Evolutionary conservation across 2,888 invertebrate genomes (phyloP).

Genomic region (Torymus auratus): DNA sequence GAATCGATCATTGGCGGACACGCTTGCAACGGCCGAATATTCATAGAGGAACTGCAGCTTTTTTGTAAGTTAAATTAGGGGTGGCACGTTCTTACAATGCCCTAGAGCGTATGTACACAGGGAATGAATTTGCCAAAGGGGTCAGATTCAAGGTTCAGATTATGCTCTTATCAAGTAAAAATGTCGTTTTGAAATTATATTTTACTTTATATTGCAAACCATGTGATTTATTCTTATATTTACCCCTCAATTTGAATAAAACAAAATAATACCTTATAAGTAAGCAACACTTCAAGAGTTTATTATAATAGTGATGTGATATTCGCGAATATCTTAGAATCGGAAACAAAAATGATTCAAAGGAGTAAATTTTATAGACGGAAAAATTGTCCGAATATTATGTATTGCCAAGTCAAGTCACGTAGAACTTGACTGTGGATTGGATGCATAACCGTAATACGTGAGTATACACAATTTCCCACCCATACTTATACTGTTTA

Average conservation of each 20-base stretch:
- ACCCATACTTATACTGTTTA: constrained; percentile 48
- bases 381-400: constrained; percentile 62
- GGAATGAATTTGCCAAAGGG: no score
- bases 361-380: constrained; percentile 60
- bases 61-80: constrained; percentile 12
- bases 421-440: constrained; percentile 66
- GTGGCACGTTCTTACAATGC: no score
- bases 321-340: constrained; percentile 43
- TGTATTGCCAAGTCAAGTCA: constrained; percentile 65
- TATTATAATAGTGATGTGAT: background rate
- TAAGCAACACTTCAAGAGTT: background rate
- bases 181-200: no score
- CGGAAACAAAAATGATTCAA: constrained; percentile 60
- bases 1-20: background rate
- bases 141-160: no score
- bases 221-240: no score
- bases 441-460: constrained; percentile 68
- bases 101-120: no score
- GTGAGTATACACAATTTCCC: constrained; percentile 67
- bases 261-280: no score
- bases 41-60: constrained; percentile 28
- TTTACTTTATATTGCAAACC: no score
- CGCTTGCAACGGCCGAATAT: constrained; percentile 12
- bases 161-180: no score
- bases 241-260: no score